Evolutionary conservation across 2,113 vertebrate genomes (phyloP).

Genomic region (Eubucco bourcierii): DNA sequence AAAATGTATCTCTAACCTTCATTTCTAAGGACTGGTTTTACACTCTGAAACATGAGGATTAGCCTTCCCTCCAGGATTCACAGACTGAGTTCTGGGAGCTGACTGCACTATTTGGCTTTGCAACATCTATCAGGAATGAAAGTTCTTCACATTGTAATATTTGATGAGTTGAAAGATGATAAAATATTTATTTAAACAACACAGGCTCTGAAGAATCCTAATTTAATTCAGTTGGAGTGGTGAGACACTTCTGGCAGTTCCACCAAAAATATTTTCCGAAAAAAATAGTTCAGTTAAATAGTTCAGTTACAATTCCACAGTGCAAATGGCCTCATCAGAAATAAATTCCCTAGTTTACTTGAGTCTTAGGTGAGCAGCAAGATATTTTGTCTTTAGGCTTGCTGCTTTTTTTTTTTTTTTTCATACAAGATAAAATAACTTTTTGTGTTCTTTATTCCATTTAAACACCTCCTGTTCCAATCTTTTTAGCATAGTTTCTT

Average conservation of each 20-base stretch:
- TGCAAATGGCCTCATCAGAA: neutral
- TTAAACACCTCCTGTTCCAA: neutral
- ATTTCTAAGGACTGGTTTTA: neutral
- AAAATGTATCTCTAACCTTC: neutral
- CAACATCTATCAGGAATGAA: neutral
- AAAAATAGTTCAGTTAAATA: neutral
- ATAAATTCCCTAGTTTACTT: neutral
- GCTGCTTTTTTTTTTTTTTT: neutral
- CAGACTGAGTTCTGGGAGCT: neutral
- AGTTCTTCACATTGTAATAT: neutral
- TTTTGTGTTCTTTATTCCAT: neutral
- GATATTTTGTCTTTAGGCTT: neutral
- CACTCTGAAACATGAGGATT: neutral
- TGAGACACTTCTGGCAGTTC: neutral
- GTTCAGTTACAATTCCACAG: neutral
- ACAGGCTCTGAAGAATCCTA: neutral
- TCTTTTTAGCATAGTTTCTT: neutral
- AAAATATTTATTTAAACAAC: neutral
- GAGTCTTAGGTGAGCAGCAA: neutral
- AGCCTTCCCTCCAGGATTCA: neutral
- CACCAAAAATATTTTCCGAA: neutral
- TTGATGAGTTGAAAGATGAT: neutral
- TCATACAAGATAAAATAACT: neutral
- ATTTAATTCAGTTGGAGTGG: neutral
- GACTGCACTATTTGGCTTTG: neutral